phyloP scores from a whole-genome alignment of 2,113 vertebrate species.

The Ceyx melanurus region DNA sequence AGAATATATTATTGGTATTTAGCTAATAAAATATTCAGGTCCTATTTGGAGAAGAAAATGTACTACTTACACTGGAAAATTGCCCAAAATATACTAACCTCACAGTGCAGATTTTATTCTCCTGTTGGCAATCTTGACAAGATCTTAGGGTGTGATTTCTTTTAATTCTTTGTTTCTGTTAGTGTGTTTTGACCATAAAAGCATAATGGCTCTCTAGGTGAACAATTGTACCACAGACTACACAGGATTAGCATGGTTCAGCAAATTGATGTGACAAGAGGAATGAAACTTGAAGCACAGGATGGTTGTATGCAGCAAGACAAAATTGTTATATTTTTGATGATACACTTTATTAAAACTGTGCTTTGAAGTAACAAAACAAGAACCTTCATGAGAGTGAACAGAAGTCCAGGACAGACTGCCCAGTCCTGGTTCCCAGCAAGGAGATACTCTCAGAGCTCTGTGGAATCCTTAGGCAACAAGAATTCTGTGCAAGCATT shows the following conservation, averaged over 20 bases:
- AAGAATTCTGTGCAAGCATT: background rate
- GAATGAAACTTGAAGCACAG: background rate
- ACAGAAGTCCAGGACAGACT: background rate
- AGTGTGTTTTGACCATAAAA: background rate
- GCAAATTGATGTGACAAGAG: background rate
- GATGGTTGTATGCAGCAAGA: background rate
- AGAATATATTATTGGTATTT: background rate
- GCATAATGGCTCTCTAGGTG: background rate
- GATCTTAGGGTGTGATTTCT: conserved; percentile 10
- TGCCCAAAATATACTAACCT: background rate
- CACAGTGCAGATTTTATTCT: background rate
- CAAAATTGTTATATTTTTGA: background rate
- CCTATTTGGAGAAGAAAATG: background rate
- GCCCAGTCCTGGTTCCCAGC: background rate
- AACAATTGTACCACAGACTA: background rate
- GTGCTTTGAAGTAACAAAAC: background rate
- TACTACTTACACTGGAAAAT: background rate
- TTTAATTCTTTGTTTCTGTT: conserved; percentile 16
- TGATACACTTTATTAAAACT: background rate
- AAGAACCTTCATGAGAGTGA: background rate
- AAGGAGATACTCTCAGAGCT: background rate
- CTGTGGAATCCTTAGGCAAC: background rate
- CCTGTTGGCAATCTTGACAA: background rate
- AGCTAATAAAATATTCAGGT: background rate
- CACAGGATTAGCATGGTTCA: background rate